Conservation (phyloP, 2,888 invertebrate species). For the Ophioninae sp. region DNA sequence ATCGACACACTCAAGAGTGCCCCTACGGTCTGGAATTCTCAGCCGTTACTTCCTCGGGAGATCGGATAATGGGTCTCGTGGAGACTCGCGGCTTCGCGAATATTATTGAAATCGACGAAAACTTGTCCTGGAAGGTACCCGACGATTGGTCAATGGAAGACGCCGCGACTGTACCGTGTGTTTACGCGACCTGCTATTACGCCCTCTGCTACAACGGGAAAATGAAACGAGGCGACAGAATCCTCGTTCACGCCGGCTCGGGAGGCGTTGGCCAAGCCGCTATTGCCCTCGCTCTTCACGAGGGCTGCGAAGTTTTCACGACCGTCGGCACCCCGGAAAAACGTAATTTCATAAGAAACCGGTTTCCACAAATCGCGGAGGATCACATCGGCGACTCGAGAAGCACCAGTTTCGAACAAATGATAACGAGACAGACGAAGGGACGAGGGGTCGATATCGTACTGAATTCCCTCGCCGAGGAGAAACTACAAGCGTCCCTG, state of each 20-base stretch:
- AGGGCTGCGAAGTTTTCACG: slow-evolving; percentile 84
- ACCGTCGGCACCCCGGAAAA: slow-evolving; percentile 84
- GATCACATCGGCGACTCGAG: slow-evolving; percentile 93
- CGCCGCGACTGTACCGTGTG: slow-evolving; percentile 86
- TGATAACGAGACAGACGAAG: slow-evolving; percentile 90
- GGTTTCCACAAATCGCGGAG: slow-evolving; percentile 83
- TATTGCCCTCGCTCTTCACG: slow-evolving; percentile 84
- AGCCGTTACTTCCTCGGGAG: slow-evolving; percentile 82
- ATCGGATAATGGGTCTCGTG: slow-evolving; percentile 81
- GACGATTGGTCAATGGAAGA: slow-evolving; percentile 84
- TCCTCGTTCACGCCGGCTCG: slow-evolving; percentile 81
- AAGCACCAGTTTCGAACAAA: slow-evolving; percentile 92
- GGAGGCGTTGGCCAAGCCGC: slow-evolving; percentile 88
- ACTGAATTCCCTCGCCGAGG: slow-evolving; percentile 95
- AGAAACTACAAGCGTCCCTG: slow-evolving; percentile 90
- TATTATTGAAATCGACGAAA: slow-evolving; percentile 81
- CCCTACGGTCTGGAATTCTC: slow-evolving; percentile 87
- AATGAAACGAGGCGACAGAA: slow-evolving; percentile 80
- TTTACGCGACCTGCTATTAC: slow-evolving; percentile 85
- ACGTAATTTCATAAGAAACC: slow-evolving; percentile 82
- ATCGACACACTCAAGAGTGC: slow-evolving; percentile 85
- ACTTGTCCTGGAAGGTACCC: slow-evolving; percentile 83
- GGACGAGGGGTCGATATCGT: slow-evolving; percentile 96
- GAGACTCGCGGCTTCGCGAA: slow-evolving; percentile 81
- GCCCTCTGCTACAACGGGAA: slow-evolving; percentile 84